Percentiles rank a stretch among this genome's conserved stretches.
Conservation (phyloP, 2,888 invertebrate species). For the Drosophila buzzatii region DNA sequence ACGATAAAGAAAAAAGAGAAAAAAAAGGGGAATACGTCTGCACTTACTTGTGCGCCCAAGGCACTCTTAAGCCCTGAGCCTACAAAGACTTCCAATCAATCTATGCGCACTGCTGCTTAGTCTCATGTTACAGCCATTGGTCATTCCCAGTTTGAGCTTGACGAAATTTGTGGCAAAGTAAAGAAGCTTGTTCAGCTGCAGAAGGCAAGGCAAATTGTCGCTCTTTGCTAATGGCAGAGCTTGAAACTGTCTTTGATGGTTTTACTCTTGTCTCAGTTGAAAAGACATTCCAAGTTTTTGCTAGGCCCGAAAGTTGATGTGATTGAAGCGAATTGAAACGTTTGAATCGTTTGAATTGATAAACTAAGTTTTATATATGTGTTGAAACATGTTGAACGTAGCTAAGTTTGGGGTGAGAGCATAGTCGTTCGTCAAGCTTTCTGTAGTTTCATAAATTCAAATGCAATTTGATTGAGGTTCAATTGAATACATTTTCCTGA, state of each 20-base stretch:
- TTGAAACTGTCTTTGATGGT: neutral
- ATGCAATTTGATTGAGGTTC: too few species aligned
- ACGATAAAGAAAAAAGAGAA: neutral
- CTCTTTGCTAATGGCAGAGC: neutral
- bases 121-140: constrained; percentile 22
- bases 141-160: constrained; percentile 5
- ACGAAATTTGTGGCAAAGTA: neutral
- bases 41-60: constrained; percentile 17
- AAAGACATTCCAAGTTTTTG: neutral
- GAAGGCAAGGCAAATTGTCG: neutral
- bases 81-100: constrained; percentile 40
- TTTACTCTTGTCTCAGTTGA: neutral
- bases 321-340: neutral
- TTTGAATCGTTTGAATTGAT: too few species aligned
- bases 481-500: too few species aligned
- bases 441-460: too few species aligned
- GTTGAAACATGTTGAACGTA: too few species aligned
- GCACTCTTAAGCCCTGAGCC: constrained; percentile 28
- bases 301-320: neutral
- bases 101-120: constrained; percentile 12
- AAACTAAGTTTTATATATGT: too few species aligned
- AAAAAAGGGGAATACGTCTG: neutral
- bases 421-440: too few species aligned
- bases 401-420: too few species aligned
- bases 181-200: neutral